Conservation (phyloP, 2,797 vertebrate species). For the Hoplostethus mediterraneus region DNA sequence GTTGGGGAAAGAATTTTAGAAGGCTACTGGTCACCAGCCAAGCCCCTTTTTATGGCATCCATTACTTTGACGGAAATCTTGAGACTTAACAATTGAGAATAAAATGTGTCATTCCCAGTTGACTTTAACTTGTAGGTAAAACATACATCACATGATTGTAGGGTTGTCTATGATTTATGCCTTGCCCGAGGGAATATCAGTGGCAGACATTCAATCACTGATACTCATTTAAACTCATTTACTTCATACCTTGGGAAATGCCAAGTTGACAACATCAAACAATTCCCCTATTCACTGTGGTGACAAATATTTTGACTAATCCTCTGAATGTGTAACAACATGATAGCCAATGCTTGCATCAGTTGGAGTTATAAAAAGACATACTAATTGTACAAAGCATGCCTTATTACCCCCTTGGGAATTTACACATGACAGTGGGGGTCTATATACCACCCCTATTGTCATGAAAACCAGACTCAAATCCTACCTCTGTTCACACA, state of each 20-base stretch:
- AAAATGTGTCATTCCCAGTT: neutral
- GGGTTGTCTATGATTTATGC: constrained; percentile 1
- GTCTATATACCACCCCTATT: constrained; percentile 14
- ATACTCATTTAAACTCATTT: neutral
- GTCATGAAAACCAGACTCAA: constrained; percentile 51
- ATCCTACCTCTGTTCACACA: constrained; percentile 67
- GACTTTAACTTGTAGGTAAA: neutral
- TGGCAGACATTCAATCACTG: constrained; percentile 3
- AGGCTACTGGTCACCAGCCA: no score
- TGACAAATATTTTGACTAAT: constrained; percentile 5
- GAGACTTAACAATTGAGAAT: no score
- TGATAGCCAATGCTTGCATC: constrained; percentile 1
- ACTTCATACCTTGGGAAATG: neutral
- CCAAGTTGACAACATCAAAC: neutral
- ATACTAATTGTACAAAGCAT: constrained; percentile 16
- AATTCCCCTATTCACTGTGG: neutral
- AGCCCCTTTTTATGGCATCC: no score
- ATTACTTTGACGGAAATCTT: no score
- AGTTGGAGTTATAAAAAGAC: constrained; percentile 34
- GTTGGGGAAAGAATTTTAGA: no score
- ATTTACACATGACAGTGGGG: constrained; percentile 32
- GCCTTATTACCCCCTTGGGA: constrained; percentile 28
- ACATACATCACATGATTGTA: no score
- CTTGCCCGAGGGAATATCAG: neutral
- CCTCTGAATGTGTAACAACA: neutral